These are phyloP conservation scores for Solen grandis DNA, from an alignment of 1,140 invertebrate species.

Conservation along the genomic window DNA sequence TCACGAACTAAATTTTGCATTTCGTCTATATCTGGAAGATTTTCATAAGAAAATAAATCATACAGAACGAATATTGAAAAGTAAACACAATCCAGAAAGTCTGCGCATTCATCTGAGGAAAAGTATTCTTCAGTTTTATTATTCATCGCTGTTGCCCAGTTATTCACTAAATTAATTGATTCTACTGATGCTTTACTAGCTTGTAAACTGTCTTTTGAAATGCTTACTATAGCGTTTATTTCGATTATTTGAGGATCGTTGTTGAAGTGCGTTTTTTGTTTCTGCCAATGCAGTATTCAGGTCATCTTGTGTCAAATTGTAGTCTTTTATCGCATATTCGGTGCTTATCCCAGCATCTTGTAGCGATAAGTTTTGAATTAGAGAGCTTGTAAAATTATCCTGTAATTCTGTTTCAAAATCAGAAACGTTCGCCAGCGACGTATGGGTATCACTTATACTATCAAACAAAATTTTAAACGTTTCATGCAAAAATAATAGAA, in stretches of 20 bases:
- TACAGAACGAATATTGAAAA: conserved; percentile 9
- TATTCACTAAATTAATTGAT: neutral
- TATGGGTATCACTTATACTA: too few species aligned
- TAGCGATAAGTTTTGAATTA: too few species aligned
- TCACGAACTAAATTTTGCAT: neutral
- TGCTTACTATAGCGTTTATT: neutral
- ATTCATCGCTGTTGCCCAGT: conserved; percentile 15
- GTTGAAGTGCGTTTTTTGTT: neutral
- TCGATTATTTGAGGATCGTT: conserved; percentile 12
- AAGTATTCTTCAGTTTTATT: conserved; percentile 9
- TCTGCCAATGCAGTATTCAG: neutral
- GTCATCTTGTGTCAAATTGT: conserved; percentile 12
- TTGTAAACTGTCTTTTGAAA: neutral
- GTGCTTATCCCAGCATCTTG: neutral
- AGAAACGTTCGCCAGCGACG: too few species aligned
- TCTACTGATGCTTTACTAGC: neutral
- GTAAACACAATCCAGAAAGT: conserved; percentile 12
- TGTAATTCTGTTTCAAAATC: too few species aligned
- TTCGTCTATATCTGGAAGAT: neutral
- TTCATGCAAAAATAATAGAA: too few species aligned
- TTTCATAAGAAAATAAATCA: neutral
- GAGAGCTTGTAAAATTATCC: too few species aligned
- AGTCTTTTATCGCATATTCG: conserved; percentile 3
- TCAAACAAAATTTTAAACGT: too few species aligned
- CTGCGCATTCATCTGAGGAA: neutral